Conservation (phyloP, 2,888 invertebrate genomes). For the Tiliacea aurago region DNA sequence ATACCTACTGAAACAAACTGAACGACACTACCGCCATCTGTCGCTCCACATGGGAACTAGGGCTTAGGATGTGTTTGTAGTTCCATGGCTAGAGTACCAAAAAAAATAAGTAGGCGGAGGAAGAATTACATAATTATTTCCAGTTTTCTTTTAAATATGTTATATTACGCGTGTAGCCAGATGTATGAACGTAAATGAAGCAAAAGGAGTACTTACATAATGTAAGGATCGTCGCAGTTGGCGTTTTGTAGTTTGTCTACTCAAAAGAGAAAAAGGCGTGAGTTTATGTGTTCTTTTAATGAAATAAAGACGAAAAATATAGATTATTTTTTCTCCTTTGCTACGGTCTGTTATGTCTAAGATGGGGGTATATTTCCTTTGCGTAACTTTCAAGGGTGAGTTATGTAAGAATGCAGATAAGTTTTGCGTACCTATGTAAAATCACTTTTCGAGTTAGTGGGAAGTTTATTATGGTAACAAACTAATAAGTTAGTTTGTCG, state of each 20-base stretch:
- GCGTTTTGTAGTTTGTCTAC: no score
- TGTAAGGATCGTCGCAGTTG: no score
- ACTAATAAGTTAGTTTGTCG: not conserved
- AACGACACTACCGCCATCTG: slow-evolving; percentile 25
- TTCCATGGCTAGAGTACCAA: not conserved
- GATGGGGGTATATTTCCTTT: not conserved
- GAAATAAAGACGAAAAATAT: no score
- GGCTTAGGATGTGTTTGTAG: not conserved
- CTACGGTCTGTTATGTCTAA: not conserved
- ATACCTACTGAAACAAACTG: slow-evolving; percentile 6
- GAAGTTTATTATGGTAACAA: not conserved
- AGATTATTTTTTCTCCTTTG: not conserved
- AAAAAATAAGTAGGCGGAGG: not conserved
- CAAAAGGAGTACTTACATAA: no score
- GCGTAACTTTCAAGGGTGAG: slow-evolving; percentile 3
- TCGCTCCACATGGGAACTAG: not conserved
- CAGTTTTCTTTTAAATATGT: no score
- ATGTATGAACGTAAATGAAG: no score
- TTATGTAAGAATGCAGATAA: slow-evolving; percentile 33
- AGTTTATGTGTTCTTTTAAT: no score
- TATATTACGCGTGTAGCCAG: no score
- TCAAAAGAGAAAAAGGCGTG: no score
- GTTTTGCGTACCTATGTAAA: not conserved
- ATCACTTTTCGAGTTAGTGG: not conserved
- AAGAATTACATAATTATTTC: not conserved